Evolutionary conservation across 1,140 invertebrate species (phyloP).

Genomic region (Neodiprion pinetum): DNA sequence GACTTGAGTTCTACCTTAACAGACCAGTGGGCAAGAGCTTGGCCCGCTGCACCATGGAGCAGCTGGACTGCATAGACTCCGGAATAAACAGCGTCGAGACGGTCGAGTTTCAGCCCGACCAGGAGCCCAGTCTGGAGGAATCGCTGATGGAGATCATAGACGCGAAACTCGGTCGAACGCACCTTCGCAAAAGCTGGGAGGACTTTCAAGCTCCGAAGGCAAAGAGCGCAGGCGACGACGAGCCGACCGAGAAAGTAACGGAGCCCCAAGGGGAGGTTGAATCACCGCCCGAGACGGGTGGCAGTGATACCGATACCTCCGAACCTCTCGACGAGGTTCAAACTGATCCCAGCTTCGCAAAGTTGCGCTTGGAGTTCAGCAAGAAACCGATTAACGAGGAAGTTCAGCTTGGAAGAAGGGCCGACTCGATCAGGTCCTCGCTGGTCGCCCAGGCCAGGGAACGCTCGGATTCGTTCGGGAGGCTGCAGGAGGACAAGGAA

Average conservation of each 20-base stretch:
- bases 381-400: constrained; percentile 21
- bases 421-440: constrained; percentile 21
- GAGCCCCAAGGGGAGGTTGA: constrained; percentile 10
- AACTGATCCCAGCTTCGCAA: constrained; percentile 42
- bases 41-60: constrained; percentile 32
- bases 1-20: constrained; percentile 44
- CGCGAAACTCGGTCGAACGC: constrained; percentile 51
- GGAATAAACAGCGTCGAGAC: constrained; percentile 60
- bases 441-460: constrained; percentile 30
- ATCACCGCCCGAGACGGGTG: constrained; percentile 4
- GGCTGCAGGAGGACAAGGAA: constrained; percentile 9
- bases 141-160: constrained; percentile 58
- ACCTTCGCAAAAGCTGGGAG: constrained; percentile 43
- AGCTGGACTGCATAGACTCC: constrained; percentile 52
- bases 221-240: constrained; percentile 21
- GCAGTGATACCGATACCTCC: constrained; percentile 9
- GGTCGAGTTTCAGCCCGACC: constrained; percentile 51
- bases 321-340: constrained; percentile 20
- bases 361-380: constrained; percentile 47
- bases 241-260: constrained; percentile 12
- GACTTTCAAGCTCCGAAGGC: constrained; percentile 28
- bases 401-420: constrained; percentile 28
- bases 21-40: constrained; percentile 13
- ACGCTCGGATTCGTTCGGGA: constrained; percentile 30
- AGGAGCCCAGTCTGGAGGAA: constrained; percentile 53